Base-by-base conservation (phyloP, 2,113 vertebrate genomes). In the Chrysemys picta region DNA sequence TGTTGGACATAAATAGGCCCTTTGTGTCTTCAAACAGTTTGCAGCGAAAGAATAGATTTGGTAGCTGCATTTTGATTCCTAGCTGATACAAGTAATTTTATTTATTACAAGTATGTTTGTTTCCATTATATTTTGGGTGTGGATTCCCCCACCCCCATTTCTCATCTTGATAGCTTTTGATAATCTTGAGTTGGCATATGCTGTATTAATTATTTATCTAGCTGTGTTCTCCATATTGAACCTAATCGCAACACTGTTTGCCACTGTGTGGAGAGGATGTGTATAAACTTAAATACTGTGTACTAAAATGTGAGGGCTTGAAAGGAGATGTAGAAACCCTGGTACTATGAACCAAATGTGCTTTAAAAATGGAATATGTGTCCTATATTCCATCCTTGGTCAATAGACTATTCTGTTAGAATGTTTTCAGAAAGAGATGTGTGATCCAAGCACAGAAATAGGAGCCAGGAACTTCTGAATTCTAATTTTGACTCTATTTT, bases 161-260 rank as follows among this genome's bases (percentile, higher is more conserved):
- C 42, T 9, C 29, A 10, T 35, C 29, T n/a, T 0, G 0, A 35
- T 22, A 42, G 27, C 5, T 47, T 91, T n/a, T 0, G 1, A 75
- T 47, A 84, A 5, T 6, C 17, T 29, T 76, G 9, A 4, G 2
- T n/a, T 80, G 31, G 4, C 11, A n/a, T 24, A 62, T 76, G 1
- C 0, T 75, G 81, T 59, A 2, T 16, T 47, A 27, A 27, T 12
- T 76, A 45, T 76, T 76, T 78, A 78, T 45, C 59, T 76, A 89
- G 47, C 45, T 81, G 72, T 59, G 31, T 31, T 50, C 16, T n/a
- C 54, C 45, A 21, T 4, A 50, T 17, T 6, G 13, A 57, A 52
- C 52, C 52, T 52, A 6, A 53, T 14, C 29, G 13, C 45, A 24
- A 47, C 47, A 35, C 53, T 49, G 8, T 78, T 87, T 21, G 9